Percentiles rank a stretch among this genome's conserved stretches.
Evolutionary conservation across 1,140 invertebrate species (phyloP).

Genomic region (Potamilus streckersoni): DNA sequence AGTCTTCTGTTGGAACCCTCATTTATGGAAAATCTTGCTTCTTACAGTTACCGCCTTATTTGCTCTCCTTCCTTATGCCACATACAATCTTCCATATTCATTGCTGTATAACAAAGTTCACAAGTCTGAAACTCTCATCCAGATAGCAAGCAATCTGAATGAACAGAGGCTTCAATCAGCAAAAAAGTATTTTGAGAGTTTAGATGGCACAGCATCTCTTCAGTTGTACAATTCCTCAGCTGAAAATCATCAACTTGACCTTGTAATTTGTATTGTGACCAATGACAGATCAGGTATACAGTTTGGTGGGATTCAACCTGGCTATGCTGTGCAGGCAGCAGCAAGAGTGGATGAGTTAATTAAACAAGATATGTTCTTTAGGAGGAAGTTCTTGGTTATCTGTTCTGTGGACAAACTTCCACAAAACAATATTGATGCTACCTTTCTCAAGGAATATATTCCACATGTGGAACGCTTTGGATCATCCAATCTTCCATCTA

Average conservation of each 20-base stretch:
- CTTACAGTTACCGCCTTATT: too few species aligned
- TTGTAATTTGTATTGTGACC: conserved; percentile 17
- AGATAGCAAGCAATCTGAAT: too few species aligned
- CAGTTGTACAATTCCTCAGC: too few species aligned
- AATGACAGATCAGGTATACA: neutral
- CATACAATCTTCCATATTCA: too few species aligned
- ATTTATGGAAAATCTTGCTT: too few species aligned
- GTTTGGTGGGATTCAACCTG: neutral
- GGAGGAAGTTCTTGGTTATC: conserved; percentile 23
- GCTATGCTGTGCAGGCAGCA: conserved; percentile 33
- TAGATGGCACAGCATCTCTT: too few species aligned
- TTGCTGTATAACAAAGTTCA: too few species aligned
- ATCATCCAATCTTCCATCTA: conserved; percentile 10
- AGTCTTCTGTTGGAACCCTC: too few species aligned
- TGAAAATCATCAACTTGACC: neutral
- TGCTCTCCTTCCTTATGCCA: too few species aligned
- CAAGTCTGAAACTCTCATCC: too few species aligned
- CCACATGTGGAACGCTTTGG: conserved; percentile 36
- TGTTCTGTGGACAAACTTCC: conserved; percentile 40
- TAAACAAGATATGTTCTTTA: conserved; percentile 24
- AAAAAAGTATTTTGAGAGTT: too few species aligned
- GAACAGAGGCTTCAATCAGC: too few species aligned
- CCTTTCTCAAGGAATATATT: conserved; percentile 21
- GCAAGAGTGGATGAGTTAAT: conserved; percentile 26
- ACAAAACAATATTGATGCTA: conserved; percentile 27